Conservation (phyloP, 2,113 vertebrate species). For the Notiomystis cincta region DNA sequence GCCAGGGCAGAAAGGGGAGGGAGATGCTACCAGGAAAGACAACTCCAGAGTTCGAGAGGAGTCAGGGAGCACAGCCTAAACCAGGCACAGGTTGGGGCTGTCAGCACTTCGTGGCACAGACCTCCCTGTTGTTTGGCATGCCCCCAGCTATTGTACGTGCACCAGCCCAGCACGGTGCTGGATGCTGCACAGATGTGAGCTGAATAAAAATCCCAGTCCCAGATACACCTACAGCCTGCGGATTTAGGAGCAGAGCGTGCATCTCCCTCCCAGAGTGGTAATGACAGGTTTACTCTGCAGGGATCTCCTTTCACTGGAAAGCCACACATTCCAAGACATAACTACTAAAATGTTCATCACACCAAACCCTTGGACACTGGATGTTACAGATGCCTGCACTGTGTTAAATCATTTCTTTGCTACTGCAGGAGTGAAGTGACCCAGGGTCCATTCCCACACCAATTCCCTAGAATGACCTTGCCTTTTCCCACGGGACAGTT, state of each 20-base stretch:
- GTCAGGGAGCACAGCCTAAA: not conserved
- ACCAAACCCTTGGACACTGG: not conserved
- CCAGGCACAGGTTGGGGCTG: not conserved
- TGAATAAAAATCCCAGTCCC: constrained; percentile 35
- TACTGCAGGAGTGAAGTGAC: not conserved
- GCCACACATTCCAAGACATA: not conserved
- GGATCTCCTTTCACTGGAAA: not conserved
- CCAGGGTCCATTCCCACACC: not conserved
- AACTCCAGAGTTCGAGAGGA: constrained; percentile 9
- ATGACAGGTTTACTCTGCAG: not conserved
- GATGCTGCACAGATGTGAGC: constrained; percentile 31
- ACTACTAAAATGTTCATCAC: not conserved
- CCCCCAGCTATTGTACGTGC: not conserved
- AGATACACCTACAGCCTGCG: not conserved
- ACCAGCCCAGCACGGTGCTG: not conserved
- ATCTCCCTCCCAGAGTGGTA: not conserved
- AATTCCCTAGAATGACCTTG: not conserved
- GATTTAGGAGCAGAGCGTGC: not conserved
- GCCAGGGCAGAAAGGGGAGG: constrained; percentile 23
- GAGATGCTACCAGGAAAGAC: not conserved
- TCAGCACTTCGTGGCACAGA: not conserved
- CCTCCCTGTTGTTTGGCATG: not conserved
- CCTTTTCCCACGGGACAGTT: not conserved
- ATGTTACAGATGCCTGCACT: not conserved
- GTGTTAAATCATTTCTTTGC: constrained; percentile 1